These are phyloP conservation scores for Pseudomyrmex concolor DNA, from an alignment of 1,140 invertebrate species.

Conservation along the genomic window DNA sequence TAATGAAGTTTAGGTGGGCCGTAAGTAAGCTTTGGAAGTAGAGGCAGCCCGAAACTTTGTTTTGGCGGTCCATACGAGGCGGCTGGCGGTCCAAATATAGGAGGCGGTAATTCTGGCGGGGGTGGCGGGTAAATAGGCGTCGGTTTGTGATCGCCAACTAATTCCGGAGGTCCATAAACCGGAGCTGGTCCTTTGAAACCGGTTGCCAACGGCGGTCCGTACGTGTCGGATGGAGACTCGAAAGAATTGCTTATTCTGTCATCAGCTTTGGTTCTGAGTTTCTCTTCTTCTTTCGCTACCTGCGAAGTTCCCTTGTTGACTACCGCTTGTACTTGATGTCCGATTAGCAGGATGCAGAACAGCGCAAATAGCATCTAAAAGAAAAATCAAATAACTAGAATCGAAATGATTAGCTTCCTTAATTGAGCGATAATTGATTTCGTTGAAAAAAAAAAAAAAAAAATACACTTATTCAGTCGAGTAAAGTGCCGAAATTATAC, in stretches of 20 bases:
- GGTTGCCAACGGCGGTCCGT: slow-evolving; percentile 74
- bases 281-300: slow-evolving; percentile 70
- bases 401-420: slow-evolving; percentile 10
- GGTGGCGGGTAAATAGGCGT: slow-evolving; percentile 81
- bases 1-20: slow-evolving; percentile 84
- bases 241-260: slow-evolving; percentile 83
- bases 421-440: slow-evolving; percentile 8
- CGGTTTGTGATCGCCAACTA: slow-evolving; percentile 80
- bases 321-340: slow-evolving; percentile 74
- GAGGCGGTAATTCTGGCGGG: slow-evolving; percentile 80
- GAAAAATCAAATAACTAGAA: slow-evolving; percentile 44
- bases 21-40: slow-evolving; percentile 81
- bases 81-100: slow-evolving; percentile 79
- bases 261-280: slow-evolving; percentile 72
- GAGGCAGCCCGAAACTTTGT: slow-evolving; percentile 79
- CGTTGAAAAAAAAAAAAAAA: neutral
- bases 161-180: slow-evolving; percentile 82
- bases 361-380: slow-evolving; percentile 78
- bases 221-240: slow-evolving; percentile 77
- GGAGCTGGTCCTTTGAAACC: slow-evolving; percentile 80
- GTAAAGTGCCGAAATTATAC: neutral
- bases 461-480: neutral
- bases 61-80: slow-evolving; percentile 82
- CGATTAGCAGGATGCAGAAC: slow-evolving; percentile 75
- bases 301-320: slow-evolving; percentile 76